These are phyloP conservation scores for Muscidifurax raptorellus DNA, from an alignment of 1,140 invertebrate genomes.

Conservation along the genomic window DNA sequence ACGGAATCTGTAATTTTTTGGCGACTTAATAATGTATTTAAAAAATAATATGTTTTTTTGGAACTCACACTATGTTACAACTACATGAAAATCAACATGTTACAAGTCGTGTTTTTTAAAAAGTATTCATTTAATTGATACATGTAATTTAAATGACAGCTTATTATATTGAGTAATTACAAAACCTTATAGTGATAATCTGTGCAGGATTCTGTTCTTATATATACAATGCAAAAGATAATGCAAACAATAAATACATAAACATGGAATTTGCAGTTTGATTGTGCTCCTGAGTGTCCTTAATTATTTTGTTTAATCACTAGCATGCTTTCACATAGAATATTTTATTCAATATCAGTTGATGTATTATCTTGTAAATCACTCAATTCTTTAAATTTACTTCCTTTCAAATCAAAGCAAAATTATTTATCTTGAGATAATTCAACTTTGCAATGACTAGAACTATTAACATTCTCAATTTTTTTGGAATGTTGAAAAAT, in stretches of 20 bases:
- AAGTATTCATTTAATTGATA: slow-evolving; percentile 66
- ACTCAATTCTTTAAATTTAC: neutral
- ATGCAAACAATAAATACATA: slow-evolving; percentile 55
- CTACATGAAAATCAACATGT: slow-evolving; percentile 52
- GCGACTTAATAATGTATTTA: slow-evolving; percentile 48
- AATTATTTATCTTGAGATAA: neutral
- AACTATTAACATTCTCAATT: neutral
- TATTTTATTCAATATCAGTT: neutral
- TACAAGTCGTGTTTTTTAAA: slow-evolving; percentile 51
- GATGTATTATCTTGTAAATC: neutral
- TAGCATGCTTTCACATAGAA: neutral
- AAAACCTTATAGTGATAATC: slow-evolving; percentile 55
- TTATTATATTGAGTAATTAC: slow-evolving; percentile 61
- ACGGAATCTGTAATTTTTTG: slow-evolving; percentile 46
- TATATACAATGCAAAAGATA: slow-evolving; percentile 51
- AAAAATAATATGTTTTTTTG: slow-evolving; percentile 50
- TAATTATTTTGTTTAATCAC: neutral
- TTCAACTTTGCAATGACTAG: neutral
- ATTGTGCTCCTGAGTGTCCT: neutral
- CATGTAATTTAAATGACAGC: slow-evolving; percentile 62
- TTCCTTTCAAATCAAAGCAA: neutral
- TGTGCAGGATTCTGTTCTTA: slow-evolving; percentile 44
- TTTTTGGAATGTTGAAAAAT: too few relatives aligned
- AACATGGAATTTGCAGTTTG: slow-evolving; percentile 16
- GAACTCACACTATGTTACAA: slow-evolving; percentile 51